These are phyloP conservation scores for Cartodere bifasciata DNA, from an alignment of 2,888 invertebrate species.

Conservation along the genomic window DNA sequence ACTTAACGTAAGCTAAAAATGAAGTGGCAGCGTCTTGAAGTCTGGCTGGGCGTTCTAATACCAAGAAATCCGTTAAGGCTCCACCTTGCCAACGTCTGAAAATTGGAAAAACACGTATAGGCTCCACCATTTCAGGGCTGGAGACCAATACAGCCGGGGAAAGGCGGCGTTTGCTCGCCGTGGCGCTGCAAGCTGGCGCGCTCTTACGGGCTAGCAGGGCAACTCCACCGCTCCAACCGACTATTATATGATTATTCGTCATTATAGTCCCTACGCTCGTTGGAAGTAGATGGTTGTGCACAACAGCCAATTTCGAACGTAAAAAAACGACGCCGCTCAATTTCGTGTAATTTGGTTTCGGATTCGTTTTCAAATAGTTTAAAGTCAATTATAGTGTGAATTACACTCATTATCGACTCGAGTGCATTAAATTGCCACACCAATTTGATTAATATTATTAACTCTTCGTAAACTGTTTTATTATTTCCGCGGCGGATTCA, in stretches of 20 bases:
- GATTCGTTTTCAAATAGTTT: conserved; percentile 35
- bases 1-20: conserved; percentile 33
- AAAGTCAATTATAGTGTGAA: conserved; percentile 37
- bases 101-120: conserved; percentile 24
- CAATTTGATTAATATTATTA: conserved; percentile 26
- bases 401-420: conserved; percentile 36
- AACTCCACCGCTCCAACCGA: conserved; percentile 32
- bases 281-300: conserved; percentile 38
- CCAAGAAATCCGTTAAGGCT: conserved; percentile 14
- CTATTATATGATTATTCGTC: conserved; percentile 41
- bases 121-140: conserved; percentile 15
- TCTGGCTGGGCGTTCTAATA: conserved; percentile 28
- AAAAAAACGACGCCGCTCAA: conserved; percentile 36
- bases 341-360: conserved; percentile 38
- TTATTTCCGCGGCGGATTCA: conserved; percentile 11
- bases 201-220: conserved; percentile 31
- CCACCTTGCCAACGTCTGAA: conserved; percentile 19
- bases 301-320: conserved; percentile 28
- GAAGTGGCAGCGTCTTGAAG: conserved; percentile 33
- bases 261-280: conserved; percentile 39
- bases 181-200: conserved; percentile 32
- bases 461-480: conserved; percentile 22
- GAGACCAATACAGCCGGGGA: conserved; percentile 22
- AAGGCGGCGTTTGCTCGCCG: conserved; percentile 20
- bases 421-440: conserved; percentile 28